Evolutionary conservation across 2,888 invertebrate genomes (phyloP).

Genomic region (Onchidella celtica): DNA sequence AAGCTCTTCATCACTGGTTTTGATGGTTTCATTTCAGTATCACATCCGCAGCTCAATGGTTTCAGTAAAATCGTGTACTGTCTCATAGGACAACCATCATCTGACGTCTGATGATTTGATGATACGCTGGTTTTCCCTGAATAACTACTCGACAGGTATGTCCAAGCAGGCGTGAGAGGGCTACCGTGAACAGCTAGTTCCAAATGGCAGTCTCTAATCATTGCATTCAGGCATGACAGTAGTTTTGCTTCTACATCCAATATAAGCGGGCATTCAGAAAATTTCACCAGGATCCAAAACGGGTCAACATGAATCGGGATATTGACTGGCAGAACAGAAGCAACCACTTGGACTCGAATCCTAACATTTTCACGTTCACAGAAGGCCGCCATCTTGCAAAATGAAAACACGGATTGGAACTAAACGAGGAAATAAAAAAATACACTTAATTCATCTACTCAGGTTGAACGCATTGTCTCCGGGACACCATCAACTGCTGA

Average conservation of each 20-base stretch:
- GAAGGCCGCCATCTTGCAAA: conserved; percentile 21
- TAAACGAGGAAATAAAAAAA: no score
- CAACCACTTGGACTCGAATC: conserved; percentile 20
- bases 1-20: conserved; percentile 3
- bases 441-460: no score
- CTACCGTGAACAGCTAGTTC: conserved; percentile 1
- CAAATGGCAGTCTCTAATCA: not conserved
- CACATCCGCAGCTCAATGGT: not conserved
- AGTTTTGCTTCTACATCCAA: conserved; percentile 13
- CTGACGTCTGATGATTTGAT: not conserved
- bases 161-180: not conserved
- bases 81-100: no score
- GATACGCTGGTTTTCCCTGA: not conserved
- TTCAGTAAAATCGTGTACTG: not conserved
- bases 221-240: not conserved
- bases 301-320: conserved; percentile 20
- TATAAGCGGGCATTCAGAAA: not conserved
- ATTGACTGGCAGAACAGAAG: conserved; percentile 6
- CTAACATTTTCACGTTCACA: conserved; percentile 3
- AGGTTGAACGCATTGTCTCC: no score
- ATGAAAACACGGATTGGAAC: conserved; percentile 4
- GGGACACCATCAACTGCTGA: no score
- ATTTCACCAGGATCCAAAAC: conserved; percentile 15
- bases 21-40: not conserved
- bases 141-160: not conserved